Evolutionary conservation across 2,113 vertebrate species (phyloP).

Genomic region (Tachysurus vachellii): DNA sequence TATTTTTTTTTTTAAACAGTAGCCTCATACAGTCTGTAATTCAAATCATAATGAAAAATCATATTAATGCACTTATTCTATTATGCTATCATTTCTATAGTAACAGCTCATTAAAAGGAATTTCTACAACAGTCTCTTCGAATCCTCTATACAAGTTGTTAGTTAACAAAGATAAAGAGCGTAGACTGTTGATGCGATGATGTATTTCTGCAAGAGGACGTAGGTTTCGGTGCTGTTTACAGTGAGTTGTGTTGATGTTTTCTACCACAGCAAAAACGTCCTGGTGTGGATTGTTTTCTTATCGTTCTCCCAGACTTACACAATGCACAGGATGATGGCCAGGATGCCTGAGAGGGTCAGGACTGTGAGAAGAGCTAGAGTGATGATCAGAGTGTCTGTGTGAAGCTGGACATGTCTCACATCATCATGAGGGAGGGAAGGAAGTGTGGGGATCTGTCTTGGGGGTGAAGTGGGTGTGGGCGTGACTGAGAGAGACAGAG

Average conservation of each 20-base stretch:
- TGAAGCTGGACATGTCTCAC: conserved; percentile 34
- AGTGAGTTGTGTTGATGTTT: not conserved
- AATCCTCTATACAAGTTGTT: not conserved
- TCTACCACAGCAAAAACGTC: not conserved
- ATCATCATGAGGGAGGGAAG: conserved; percentile 50
- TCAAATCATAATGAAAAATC: not conserved
- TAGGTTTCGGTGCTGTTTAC: not conserved
- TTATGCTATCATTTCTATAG: not conserved
- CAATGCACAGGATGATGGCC: conserved; percentile 52
- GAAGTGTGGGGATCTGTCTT: conserved; percentile 48
- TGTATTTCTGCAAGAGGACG: not conserved
- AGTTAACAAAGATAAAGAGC: not conserved
- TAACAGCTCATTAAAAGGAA: not conserved
- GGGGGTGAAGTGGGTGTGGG: conserved; percentile 45
- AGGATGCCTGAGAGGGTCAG: conserved; percentile 61
- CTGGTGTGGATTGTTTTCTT: not conserved
- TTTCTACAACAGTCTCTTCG: not conserved
- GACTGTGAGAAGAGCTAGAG: conserved; percentile 51
- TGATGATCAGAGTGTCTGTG: conserved; percentile 54
- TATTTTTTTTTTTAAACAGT: not conserved
- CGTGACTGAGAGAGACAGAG: conserved; percentile 57
- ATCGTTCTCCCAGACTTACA: conserved; percentile 61
- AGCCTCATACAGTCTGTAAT: not conserved
- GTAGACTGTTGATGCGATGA: not conserved
- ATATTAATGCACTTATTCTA: not conserved